Evolutionary conservation across 2,113 vertebrate species (phyloP), one percentile per base, ranked within the genome.

Genomic region (Amia ocellicauda): DNA sequence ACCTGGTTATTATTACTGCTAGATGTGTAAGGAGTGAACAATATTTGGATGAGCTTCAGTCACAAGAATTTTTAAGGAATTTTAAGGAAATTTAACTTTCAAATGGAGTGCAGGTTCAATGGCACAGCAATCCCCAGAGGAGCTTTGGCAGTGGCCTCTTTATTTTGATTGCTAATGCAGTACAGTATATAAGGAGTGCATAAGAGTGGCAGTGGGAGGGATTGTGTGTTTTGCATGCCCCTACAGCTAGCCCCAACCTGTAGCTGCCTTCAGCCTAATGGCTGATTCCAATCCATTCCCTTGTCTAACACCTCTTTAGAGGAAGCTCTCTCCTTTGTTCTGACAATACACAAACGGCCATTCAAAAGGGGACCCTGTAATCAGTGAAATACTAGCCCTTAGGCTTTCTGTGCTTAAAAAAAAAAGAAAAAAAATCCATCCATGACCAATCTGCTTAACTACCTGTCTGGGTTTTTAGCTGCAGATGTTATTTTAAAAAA

Each of bases 291-390:
- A 87, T 89, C 86, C 86, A 84, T 85, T 85, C 85, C 83, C 83
- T 74, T 86, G 88, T 91, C 89, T 91, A 85, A 88, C 89, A 89
- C 88, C 86, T 89, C 84, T 80, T 87, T 87, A 88, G 85, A 88
- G 81, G 71, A 83, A 67, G 80, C 85, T 81, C 47, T 70, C 79
- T 54, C 80, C 86, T 91, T 91, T 91, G 88, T 91, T 89, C 89
- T 89, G 88, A 87, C 88, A 91, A 91, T 89, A 89, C 89, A 88
- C 89, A 91, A 89, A 85, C 84, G 79, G 79, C 85, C 86, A 88
- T 91, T 91, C 85, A 89, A 82, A 89, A 84, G 80, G 82, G 74
- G 73, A 83, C 86, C 89, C 86, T 91, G 86, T 91, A 89, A 91
- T 91, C 88, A 91, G 85, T 85, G 89, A 89, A 90, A 91, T 80